Evolutionary conservation across 2,113 vertebrate species (phyloP), one percentile per base, ranked within the genome.

Genomic region (Syngnathus scovelli): DNA sequence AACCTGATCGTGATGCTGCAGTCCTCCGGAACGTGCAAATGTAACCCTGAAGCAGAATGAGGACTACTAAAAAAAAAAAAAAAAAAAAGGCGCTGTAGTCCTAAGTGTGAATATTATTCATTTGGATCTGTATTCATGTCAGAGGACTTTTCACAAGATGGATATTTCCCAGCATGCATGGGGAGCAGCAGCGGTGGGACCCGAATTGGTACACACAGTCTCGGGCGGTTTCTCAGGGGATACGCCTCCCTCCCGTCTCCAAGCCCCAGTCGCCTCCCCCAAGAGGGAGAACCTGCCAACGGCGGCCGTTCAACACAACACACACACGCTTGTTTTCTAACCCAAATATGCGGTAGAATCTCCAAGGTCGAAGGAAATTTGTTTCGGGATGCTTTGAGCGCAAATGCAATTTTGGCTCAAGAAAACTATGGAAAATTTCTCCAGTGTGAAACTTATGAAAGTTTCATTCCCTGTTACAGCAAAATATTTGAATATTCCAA

Each of bases 101-200:
- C 41, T 43, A 48, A 70, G 48, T 82, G 75, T 60, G 72, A 78
- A 76, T 72, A 76, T 78, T 82, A 84, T 83, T 81, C 68, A 62
- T 76, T 65, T 75, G 67, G 46, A 85, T 88, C 85, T 87, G 79
- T 87, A 91, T 91, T 92, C 90, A 89, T 89, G 89, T 89, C 88
- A 90, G 84, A 73, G 44, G 82, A 72, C 76, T 81, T 74, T 77
- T 81, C 78, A 70, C 75, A 27, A 60, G 73, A 76, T 72, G 82
- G 73, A 75, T 86, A 71, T 86, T 86, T 81, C 87, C 87, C 85
- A 90, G 86, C 89, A 88, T 91, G 88, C 87, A 90, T 80, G 78
- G 82, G 81, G 76, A 83, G 72, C 82, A 82, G 54, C 82, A 82
- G 54, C 21, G 7, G 13, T 36, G 55, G 80, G 86, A 85, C 80